phyloP scores from a whole-genome alignment of 2,113 vertebrate species.

The Anas platyrhynchos region DNA sequence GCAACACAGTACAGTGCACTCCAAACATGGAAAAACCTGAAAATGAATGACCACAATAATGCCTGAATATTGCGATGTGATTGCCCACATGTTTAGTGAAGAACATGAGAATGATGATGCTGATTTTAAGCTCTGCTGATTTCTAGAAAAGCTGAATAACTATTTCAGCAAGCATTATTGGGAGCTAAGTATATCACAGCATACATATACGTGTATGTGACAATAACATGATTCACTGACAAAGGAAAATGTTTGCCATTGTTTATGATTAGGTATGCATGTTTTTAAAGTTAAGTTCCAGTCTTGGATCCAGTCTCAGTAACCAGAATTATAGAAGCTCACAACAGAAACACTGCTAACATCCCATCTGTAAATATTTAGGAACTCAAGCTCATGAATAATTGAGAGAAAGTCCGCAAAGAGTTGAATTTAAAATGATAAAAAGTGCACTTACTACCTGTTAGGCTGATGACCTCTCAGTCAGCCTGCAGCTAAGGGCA shows the following conservation, averaged over 20 bases:
- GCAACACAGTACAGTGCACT: background rate
- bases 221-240: background rate
- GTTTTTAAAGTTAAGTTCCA: background rate
- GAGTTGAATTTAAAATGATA: background rate
- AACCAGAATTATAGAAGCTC: background rate
- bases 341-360: background rate
- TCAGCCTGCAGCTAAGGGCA: background rate
- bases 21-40: background rate
- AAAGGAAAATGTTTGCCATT: background rate
- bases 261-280: background rate
- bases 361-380: background rate
- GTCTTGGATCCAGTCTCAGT: background rate
- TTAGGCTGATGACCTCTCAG: background rate
- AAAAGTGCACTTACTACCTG: background rate
- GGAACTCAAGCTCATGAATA: background rate
- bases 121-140: background rate
- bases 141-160: background rate
- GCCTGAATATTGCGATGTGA: background rate
- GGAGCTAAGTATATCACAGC: background rate
- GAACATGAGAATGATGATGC: background rate
- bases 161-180: background rate
- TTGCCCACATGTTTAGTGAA: background rate
- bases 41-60: background rate
- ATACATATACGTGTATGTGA: background rate
- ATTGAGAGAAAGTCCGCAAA: background rate